Evolutionary conservation across 2,888 invertebrate species (phyloP), one percentile per base, ranked within the genome.

Genomic region (Apodemia zela): DNA sequence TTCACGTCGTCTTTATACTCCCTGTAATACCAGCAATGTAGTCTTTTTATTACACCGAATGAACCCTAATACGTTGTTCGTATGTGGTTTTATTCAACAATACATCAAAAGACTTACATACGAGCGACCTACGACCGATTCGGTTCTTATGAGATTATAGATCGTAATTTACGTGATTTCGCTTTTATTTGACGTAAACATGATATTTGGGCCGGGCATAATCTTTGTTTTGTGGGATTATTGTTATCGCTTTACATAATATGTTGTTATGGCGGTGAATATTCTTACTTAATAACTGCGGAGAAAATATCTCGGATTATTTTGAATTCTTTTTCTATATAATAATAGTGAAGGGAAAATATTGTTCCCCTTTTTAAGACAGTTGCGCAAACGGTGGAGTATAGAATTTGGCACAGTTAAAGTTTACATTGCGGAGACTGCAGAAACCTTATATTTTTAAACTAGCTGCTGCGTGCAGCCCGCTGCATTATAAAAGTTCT

Each of bases 21-120:
- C 15, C n/a, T 49, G 51, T 61, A 61, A 49, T 63, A 59, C 61
- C 63, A 63, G 18, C 58, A 59, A 63, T 45, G n/a, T 35, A 68
- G 68, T 71, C 1, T 15, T 69, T 67, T 66, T 69, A 72, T 69
- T 65, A 60, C 54, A 57, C 18, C 70, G 67, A 70, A 65, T 68
- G 81, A 80, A 75, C 82, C 77, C 84, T 71, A 81, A 80, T 73
- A 75, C 68, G 66, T 66, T 65, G 68, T 66, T 68, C 70, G 69
- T 68, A 59, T 72, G 65, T 71, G 76, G 78, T 82, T 85, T 84
- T 83, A 84, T 82, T 84, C 83, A 83, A 86, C 81, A 81, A 85
- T 85, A 85, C 79, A 81, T 86, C 86, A 86, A 78, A 80, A 77
- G 76, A 76, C 82, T 84, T 81, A 83, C 84, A 76, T 84, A 85